Percentiles rank a stretch among this genome's conserved stretches.
Conservation (phyloP, 2,113 vertebrate species). For the Empidonax alnorum region DNA sequence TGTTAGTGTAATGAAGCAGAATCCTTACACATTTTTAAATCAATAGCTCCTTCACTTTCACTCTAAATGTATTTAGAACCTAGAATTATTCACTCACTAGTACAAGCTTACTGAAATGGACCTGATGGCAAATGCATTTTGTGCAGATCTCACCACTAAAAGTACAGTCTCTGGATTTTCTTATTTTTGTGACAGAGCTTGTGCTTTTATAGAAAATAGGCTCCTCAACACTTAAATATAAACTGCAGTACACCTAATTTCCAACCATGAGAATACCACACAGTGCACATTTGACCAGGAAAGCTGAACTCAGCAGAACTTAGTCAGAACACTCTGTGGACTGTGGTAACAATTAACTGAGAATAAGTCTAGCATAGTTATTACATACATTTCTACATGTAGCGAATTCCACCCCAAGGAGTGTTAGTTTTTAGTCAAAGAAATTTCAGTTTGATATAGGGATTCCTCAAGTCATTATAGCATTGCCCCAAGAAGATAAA, state of each 20-base stretch:
- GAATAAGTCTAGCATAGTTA: not conserved
- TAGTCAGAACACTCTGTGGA: not conserved
- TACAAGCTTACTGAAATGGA: slow-evolving; percentile 1
- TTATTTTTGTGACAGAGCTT: not conserved
- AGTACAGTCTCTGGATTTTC: not conserved
- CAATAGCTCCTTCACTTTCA: not conserved
- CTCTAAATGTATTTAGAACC: not conserved
- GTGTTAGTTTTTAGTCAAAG: not conserved
- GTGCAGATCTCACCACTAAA: not conserved
- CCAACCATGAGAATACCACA: not conserved
- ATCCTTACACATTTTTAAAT: slow-evolving; percentile 25
- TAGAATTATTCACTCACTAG: not conserved
- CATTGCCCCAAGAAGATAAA: not conserved
- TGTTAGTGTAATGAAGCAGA: not conserved
- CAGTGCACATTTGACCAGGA: not conserved
- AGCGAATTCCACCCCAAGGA: not conserved
- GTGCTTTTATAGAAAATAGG: not conserved
- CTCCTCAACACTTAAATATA: not conserved
- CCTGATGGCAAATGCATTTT: not conserved
- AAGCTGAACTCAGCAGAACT: not conserved
- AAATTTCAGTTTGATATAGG: not conserved
- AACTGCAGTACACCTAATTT: not conserved
- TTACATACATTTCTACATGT: not conserved
- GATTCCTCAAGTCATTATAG: not conserved
- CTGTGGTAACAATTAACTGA: not conserved